These are phyloP conservation scores for Bagarius yarrelli DNA, from an alignment of 2,113 vertebrate species.

Conservation along the genomic window DNA sequence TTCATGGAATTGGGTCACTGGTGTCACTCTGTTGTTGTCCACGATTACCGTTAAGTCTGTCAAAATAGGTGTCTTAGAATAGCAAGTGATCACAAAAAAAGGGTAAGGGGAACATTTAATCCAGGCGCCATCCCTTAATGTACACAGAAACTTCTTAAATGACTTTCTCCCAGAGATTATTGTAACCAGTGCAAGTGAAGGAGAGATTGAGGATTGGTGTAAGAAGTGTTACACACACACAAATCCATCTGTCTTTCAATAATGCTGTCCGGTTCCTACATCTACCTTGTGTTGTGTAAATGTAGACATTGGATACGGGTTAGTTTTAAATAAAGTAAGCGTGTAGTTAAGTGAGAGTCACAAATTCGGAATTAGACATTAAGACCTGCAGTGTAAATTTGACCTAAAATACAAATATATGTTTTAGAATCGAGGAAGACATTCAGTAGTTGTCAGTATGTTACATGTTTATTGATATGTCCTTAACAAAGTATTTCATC, in stretches of 20 bases:
- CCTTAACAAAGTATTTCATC: neutral
- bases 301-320: too few relatives aligned
- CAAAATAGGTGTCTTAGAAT: neutral
- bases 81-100: neutral
- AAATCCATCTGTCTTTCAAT: conserved; percentile 28
- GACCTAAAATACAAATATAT: too few relatives aligned
- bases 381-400: too few relatives aligned
- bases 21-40: neutral
- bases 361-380: too few relatives aligned
- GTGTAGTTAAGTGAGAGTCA: too few relatives aligned
- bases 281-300: too few relatives aligned
- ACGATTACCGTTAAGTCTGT: neutral
- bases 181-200: conserved; percentile 23
- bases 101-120: neutral
- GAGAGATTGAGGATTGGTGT: conserved; percentile 33
- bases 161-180: neutral
- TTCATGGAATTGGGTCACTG: conserved; percentile 17
- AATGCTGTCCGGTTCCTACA: neutral
- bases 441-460: neutral
- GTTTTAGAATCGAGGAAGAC: neutral
- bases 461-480: neutral
- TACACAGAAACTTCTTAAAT: conserved; percentile 10
- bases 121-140: neutral
- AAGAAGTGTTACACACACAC: conserved; percentile 17
- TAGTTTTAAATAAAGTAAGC: too few relatives aligned